Conservation (phyloP, 1,140 invertebrate species). For the Drosophila melanogaster region DNA sequence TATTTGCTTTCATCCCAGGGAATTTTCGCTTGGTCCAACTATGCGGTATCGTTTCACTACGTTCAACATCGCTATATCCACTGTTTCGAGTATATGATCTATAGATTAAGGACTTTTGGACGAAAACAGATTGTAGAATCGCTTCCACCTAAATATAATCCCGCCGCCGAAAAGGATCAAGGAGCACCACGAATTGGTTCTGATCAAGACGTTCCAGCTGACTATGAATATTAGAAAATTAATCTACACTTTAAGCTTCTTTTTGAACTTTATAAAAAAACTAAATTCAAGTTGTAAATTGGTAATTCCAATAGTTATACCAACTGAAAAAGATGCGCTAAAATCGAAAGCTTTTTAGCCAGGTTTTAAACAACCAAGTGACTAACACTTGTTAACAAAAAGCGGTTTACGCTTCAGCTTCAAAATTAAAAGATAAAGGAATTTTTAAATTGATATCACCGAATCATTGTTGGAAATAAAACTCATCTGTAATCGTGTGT, state of each 20-base stretch:
- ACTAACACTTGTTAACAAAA: neutral
- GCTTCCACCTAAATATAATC: neutral
- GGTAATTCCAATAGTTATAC: neutral
- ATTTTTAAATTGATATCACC: too few relatives aligned
- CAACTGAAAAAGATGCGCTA: neutral
- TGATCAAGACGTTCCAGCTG: neutral
- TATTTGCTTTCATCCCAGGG: neutral
- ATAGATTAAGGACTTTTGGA: neutral
- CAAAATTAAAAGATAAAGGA: too few relatives aligned
- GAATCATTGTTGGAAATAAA: neutral
- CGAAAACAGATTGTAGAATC: neutral
- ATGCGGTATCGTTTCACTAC: conserved; percentile 3
- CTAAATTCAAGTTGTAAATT: too few relatives aligned
- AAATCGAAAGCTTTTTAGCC: neutral
- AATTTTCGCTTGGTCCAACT: conserved; percentile 2
- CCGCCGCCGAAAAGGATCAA: neutral
- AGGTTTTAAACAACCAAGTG: neutral
- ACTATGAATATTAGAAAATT: neutral
- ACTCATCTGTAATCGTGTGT: conserved; percentile 17
- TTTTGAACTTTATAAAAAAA: too few relatives aligned
- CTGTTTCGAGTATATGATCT: conserved; percentile 10
- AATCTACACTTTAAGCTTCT: neutral
- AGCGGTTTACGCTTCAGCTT: too few relatives aligned
- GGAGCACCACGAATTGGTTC: neutral
- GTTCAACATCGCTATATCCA: conserved; percentile 7